Conservation (phyloP, 2,888 invertebrate species). For the Limnephilus lunatus region DNA sequence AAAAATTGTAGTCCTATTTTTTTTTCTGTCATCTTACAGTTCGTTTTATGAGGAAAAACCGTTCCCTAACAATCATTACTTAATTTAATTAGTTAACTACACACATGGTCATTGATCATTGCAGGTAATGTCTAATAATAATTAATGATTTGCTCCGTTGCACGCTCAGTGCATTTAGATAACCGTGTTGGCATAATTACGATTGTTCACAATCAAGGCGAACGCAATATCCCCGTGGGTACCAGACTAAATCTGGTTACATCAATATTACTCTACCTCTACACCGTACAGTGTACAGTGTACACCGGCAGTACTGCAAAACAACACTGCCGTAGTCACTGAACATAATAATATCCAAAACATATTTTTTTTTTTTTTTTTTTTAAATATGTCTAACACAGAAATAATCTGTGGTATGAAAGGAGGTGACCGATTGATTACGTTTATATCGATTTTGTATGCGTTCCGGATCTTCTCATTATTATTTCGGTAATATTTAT, state of each 20-base stretch:
- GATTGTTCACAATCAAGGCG: conserved; percentile 28
- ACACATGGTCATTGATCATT: conserved; percentile 7
- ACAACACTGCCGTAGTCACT: too few relatives aligned
- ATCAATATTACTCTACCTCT: neutral
- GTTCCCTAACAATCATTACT: neutral
- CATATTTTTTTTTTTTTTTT: too few relatives aligned
- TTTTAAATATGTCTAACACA: too few relatives aligned
- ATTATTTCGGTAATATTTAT: neutral
- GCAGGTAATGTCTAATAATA: conserved; percentile 6
- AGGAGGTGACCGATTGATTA: too few relatives aligned
- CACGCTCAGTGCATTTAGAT: conserved; percentile 25
- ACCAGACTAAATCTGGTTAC: neutral
- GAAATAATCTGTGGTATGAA: too few relatives aligned
- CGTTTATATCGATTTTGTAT: too few relatives aligned
- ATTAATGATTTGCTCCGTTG: conserved; percentile 15
- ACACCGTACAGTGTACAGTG: too few relatives aligned
- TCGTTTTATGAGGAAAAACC: neutral
- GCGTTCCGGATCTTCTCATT: neutral
- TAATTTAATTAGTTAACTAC: neutral
- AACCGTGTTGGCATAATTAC: conserved; percentile 26
- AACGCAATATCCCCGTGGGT: neutral
- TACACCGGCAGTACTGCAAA: too few relatives aligned
- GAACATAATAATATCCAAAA: too few relatives aligned
- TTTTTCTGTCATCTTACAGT: neutral
- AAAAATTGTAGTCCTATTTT: neutral